phyloP scores from a whole-genome alignment of 2,797 vertebrate species.

The Falco biarmicus region DNA sequence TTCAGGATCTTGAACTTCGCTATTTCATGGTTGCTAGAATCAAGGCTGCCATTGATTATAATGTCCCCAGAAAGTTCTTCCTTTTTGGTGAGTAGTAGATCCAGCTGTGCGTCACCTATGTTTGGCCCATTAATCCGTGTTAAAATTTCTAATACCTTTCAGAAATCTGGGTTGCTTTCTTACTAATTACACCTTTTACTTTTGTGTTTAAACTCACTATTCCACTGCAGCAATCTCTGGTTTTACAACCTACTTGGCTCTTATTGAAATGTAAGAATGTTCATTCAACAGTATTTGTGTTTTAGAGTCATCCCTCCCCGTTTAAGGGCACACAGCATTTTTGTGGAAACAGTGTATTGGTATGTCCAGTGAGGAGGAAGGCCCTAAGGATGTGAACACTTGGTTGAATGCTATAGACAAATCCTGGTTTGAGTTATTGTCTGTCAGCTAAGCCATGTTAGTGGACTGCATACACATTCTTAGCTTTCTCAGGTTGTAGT shows the following conservation, averaged over 20 bases:
- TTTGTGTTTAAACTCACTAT: neutral
- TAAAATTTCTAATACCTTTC: neutral
- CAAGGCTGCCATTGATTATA: neutral
- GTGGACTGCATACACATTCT: neutral
- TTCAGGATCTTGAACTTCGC: neutral
- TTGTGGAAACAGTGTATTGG: neutral
- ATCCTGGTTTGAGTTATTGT: neutral
- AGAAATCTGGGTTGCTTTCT: neutral
- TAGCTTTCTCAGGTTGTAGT: neutral
- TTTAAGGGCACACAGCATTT: neutral
- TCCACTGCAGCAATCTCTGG: neutral
- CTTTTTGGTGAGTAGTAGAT: neutral
- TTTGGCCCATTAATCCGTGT: neutral
- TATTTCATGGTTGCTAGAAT: neutral
- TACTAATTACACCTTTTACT: neutral
- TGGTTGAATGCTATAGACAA: neutral
- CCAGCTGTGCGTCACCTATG: neutral
- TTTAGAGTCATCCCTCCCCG: neutral
- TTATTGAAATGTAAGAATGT: neutral
- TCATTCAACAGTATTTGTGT: neutral
- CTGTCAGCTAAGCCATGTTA: neutral
- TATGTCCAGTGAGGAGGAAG: neutral
- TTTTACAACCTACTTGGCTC: neutral
- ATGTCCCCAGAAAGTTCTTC: neutral
- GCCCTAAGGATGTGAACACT: neutral